Base-by-base conservation (phyloP, 2,113 vertebrate species). In the Dendrocopos noguchii region DNA sequence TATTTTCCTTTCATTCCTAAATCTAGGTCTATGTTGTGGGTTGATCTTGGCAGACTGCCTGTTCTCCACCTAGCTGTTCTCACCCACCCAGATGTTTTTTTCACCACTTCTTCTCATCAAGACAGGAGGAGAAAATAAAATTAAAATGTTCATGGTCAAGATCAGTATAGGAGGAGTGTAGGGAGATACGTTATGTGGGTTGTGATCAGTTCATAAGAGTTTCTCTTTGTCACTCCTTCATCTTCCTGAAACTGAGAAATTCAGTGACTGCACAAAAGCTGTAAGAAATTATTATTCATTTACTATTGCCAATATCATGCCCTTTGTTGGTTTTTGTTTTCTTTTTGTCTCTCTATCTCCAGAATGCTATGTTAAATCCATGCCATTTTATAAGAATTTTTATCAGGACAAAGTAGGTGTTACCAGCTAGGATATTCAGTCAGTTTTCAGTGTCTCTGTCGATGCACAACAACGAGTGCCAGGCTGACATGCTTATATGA, bases 1-100 rank as follows among this genome's bases (percentile, higher is more conserved):
- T 5, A 7, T 13, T 67, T 42, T 39, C 9, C 21, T 50, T 22
- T 50, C 47, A 15, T 15, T 19, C 73, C 61, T 59, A 39, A 84
- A 10, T 4, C 4, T 2, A 39, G 6, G 2, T 63, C 22, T 76
- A 2, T 53, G 27, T 12, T 4, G 1, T 67, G 33, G 13, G 5
- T 44, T 87, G 60, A 76, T 7, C 29, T 72, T 64, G 47, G 18
- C 5, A 1, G 14, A 19, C 22, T 74, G n/a, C 12, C 59, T 53
- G 25, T 75, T 4, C 10, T 67, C 52, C 42, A 36, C 7, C 24
- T 39, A 78, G 16, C 16, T 15, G 19, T 12, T 73, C 9, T 29
- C 20, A 80, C 16, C 10, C 39, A 61, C 10, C 6, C 68, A 52
- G 6, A 12, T 71, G 3, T 36, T 79, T n/a, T 44, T 84, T 12